These are phyloP conservation scores for Elephantulus edwardii DNA, from an alignment of 2,113 vertebrate genomes.

Conservation along the genomic window DNA sequence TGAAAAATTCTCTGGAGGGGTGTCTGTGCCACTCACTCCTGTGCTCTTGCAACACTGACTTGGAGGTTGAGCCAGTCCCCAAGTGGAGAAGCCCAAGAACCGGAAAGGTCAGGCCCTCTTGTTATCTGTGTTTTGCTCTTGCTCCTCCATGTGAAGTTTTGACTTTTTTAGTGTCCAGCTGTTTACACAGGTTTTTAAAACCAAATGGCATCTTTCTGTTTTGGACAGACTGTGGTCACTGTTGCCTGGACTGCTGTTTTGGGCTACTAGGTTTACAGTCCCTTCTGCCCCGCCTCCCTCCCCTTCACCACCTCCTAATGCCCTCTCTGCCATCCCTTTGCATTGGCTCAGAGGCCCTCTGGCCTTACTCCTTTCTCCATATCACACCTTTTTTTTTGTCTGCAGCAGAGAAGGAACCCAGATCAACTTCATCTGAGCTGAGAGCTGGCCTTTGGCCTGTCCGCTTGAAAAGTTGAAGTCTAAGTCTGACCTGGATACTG, in stretches of 20 bases:
- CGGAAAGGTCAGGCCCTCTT: neutral
- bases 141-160: neutral
- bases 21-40: fast-evolving
- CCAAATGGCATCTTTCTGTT: neutral
- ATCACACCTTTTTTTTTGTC: neutral
- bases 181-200: fast-evolving
- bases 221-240: neutral
- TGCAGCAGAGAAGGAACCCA: neutral
- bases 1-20: neutral
- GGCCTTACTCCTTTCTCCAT: neutral
- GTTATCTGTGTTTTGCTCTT: neutral
- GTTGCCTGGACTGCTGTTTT: neutral
- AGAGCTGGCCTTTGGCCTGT: fast-evolving
- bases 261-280: neutral
- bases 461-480: too few species aligned
- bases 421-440: neutral
- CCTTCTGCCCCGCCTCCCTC: neutral
- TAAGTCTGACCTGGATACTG: neutral
- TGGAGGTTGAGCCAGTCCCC: too few species aligned
- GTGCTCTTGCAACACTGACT: neutral
- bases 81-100: neutral
- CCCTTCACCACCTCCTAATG: too few species aligned
- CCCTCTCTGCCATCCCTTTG: neutral
- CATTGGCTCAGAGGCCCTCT: fast-evolving
- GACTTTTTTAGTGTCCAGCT: too few species aligned